Conservation (phyloP, 1,140 invertebrate species). For the Limonius californicus region DNA sequence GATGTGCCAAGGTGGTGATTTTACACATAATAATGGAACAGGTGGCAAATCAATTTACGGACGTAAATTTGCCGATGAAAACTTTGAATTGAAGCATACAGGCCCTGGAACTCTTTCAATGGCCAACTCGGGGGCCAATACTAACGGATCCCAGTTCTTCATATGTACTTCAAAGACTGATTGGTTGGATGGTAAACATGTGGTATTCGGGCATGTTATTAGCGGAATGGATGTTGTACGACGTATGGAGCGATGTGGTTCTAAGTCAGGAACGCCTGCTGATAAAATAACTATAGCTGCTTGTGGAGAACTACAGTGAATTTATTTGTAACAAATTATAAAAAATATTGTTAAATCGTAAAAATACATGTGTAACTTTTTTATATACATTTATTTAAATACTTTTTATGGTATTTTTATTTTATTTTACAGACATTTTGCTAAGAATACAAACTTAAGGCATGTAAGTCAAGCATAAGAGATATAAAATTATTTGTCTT, state of each 20-base stretch:
- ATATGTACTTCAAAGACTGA: conserved; percentile 78
- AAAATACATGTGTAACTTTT: no score
- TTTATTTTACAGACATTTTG: no score
- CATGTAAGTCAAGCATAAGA: no score
- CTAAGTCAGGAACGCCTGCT: conserved; percentile 76
- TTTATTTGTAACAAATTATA: no score
- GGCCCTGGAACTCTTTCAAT: conserved; percentile 84
- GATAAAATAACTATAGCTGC: conserved; percentile 82
- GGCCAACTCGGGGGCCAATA: conserved; percentile 91
- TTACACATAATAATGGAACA: conserved; percentile 93
- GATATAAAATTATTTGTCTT: no score
- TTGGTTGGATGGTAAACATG: conserved; percentile 88
- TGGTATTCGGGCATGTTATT: conserved; percentile 91
- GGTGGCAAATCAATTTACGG: conserved; percentile 97
- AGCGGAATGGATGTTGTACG: conserved; percentile 88
- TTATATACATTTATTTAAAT: no score
- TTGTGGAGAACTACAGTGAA: conserved; percentile 87
- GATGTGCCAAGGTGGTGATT: conserved; percentile 97
- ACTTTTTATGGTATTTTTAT: neutral
- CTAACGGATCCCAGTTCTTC: conserved; percentile 96
- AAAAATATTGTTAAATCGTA: no score
- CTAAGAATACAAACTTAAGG: no score
- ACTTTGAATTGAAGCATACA: conserved; percentile 89
- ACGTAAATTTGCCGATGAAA: conserved; percentile 95
- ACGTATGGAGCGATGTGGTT: conserved; percentile 89